These are phyloP conservation scores for Ctenochaetus hawaiiensis DNA, from an alignment of 2,797 vertebrate genomes.

Conservation along the genomic window DNA sequence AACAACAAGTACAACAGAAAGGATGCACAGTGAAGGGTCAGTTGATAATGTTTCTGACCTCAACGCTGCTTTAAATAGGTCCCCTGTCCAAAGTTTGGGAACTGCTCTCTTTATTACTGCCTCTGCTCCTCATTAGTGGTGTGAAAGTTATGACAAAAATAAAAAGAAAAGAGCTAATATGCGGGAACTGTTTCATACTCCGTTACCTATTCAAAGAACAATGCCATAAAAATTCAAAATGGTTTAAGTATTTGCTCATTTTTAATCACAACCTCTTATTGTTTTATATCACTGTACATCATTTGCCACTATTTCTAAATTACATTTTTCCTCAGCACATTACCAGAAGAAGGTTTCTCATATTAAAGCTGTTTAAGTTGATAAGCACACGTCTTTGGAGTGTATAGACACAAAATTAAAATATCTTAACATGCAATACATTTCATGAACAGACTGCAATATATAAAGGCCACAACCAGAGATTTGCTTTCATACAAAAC, in stretches of 20 bases:
- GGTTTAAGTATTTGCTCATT: slow-evolving; percentile 1
- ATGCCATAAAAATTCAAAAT: background rate
- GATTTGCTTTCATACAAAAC: background rate
- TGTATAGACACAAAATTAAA: background rate
- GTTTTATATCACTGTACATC: slow-evolving; percentile 6
- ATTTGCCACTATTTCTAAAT: slow-evolving; percentile 1
- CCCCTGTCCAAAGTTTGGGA: slow-evolving; percentile 12
- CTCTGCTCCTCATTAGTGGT: slow-evolving; percentile 6
- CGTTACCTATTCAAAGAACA: background rate
- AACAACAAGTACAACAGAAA: slow-evolving; percentile 47
- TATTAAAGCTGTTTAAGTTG: slow-evolving; percentile 23
- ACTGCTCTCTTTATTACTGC: slow-evolving; percentile 37
- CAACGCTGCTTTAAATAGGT: slow-evolving; percentile 33
- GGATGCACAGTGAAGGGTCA: slow-evolving; percentile 40
- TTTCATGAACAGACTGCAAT: background rate
- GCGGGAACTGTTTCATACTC: background rate
- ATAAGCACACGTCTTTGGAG: background rate
- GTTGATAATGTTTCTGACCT: slow-evolving; percentile 57
- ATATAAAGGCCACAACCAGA: background rate
- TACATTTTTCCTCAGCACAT: slow-evolving; percentile 9
- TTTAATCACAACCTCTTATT: background rate
- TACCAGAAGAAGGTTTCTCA: slow-evolving; percentile 6
- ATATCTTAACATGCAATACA: background rate
- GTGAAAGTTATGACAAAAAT: slow-evolving; percentile 3
- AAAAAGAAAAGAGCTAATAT: slow-evolving; percentile 17